Percentiles rank a stretch among this genome's conserved stretches.
Evolutionary conservation across 1,140 invertebrate species (phyloP).

Genomic region (Anoplolepis gracilipes): DNA sequence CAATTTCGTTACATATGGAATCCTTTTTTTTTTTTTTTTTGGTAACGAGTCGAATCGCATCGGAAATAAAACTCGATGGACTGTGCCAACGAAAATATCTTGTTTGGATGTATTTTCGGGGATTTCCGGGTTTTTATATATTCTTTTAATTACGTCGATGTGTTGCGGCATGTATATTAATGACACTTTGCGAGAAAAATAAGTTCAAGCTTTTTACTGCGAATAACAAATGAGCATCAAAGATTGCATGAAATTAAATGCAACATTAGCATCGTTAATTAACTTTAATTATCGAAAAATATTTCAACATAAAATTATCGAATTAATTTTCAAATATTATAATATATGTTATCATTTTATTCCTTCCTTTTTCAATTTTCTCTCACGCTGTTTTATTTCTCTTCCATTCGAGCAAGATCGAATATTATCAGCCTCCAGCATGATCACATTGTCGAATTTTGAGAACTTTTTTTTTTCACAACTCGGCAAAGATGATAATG

Average conservation of each 20-base stretch:
- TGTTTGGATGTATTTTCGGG: conserved; percentile 21
- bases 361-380: conserved; percentile 9
- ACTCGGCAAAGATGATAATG: conserved; percentile 43
- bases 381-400: neutral
- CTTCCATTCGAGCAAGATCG: neutral
- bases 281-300: neutral
- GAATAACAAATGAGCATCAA: neutral
- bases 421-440: neutral
- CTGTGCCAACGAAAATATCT: conserved; percentile 30
- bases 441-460: conserved; percentile 26
- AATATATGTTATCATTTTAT: neutral
- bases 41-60: conserved; percentile 33
- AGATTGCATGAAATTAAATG: neutral
- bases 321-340: too few relatives aligned
- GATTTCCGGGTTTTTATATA: neutral
- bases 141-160: neutral
- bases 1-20: conserved; percentile 42
- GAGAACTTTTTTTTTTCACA: conserved; percentile 36
- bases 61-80: conserved; percentile 38
- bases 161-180: neutral
- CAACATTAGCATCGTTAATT: too few relatives aligned
- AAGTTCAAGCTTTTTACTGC: neutral
- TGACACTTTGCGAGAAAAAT: neutral
- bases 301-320: too few relatives aligned
- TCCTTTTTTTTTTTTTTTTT: conserved; percentile 17